phyloP scores from a whole-genome alignment of 2,797 vertebrate species.

The Acrocephalus scirpaceus region DNA sequence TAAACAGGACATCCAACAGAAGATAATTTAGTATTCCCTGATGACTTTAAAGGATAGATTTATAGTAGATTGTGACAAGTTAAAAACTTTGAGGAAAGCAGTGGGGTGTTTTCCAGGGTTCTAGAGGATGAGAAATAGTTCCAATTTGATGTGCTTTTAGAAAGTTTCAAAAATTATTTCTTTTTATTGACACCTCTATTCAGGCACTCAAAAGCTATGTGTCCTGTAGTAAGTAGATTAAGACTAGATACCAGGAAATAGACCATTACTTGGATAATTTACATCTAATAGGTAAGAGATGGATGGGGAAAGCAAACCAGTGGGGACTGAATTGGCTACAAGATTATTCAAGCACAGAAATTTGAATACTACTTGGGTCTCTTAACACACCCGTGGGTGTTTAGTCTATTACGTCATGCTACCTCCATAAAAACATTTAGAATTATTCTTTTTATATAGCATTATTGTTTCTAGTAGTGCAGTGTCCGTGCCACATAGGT shows the following conservation, averaged over 20 bases:
- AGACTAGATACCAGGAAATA: background rate
- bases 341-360: background rate
- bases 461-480: background rate
- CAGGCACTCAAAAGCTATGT: background rate
- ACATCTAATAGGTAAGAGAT: background rate
- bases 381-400: fast-evolving
- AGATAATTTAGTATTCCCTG: background rate
- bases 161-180: background rate
- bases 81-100: background rate
- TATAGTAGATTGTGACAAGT: background rate
- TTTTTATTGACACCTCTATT: background rate
- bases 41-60: background rate
- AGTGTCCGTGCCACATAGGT: background rate
- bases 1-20: background rate
- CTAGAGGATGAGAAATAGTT: background rate
- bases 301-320: background rate
- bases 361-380: background rate
- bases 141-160: background rate
- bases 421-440: background rate
- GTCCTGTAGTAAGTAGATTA: background rate
- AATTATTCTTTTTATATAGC: background rate
- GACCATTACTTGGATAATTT: background rate
- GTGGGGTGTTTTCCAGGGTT: background rate
- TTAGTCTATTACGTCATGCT: background rate
- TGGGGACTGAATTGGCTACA: background rate